Base-by-base conservation (phyloP, 2,113 vertebrate genomes). In the Cervus canadensis region DNA sequence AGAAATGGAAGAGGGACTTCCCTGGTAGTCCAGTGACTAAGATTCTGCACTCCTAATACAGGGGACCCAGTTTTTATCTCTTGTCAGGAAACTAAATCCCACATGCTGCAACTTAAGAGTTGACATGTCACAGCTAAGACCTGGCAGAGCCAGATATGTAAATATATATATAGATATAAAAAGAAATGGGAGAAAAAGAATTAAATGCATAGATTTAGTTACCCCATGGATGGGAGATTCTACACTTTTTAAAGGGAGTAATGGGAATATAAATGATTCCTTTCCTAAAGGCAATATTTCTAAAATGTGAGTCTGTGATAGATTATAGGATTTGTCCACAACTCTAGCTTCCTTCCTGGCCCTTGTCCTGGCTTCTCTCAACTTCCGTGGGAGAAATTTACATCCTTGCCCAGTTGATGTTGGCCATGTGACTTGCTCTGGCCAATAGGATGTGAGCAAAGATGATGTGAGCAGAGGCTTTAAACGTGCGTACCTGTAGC, bases 321-420 rank as follows among this genome's bases (percentile, higher is more conserved):
- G 43, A 48, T 48, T 36, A 15, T 4, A 21, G 43, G 45, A 52
- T 67, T 45, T 87, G 17, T 21, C 16, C 25, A 76, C 23, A 45
- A 16, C 43, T 43, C 13, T 45, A 0, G 26, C 8, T 82, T 56
- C 21, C n/a, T 64, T 59, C 76, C 40, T 59, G 1, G 7, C 40
- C 56, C 50, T 36, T 9, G 4, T 43, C 16, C 74, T 71, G 74
- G 43, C 54, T 45, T 78, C 16, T n/a, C 4, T n/a, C 7, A 3
- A 6, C 54, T 16, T 87, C 54, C 0, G 0, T 7, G n/a, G 40
- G 9, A 87, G 33, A 5, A 82, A 16, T 4, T 5, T 2, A 4
- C 16, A 6, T 25, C 25, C 40, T 23, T 15, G 25, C 10, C 0
- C 7, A 6, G 7, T 40, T 17, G 45, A 21, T 25, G 33, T 7